Evolutionary conservation across 1,140 invertebrate species (phyloP), one percentile per base, ranked within the genome.

Genomic region (Zaprionus ghesquierei): DNA sequence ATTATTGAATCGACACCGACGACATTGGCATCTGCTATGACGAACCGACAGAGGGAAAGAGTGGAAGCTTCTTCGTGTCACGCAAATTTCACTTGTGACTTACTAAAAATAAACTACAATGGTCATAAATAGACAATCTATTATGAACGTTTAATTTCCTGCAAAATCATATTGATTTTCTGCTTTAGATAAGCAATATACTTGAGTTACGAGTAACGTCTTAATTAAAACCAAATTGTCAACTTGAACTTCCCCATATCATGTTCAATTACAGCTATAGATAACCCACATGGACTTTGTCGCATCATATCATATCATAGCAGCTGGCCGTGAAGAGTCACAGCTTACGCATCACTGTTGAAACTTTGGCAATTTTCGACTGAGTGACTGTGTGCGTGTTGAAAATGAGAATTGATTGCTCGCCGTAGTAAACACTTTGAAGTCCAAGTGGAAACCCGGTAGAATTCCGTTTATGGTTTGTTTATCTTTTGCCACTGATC

Each of bases 341-440:
- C 33, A n/a, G 15, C 41, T 13, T n/a, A 20, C 27, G 38, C 66
- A 63, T 55, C 66, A 46, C 66, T 69, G 5, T 2, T 15, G 9
- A 13, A 31, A 22, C 20, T 15, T 29, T 22, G 38, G 35, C 50
- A 55, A 44, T 44, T 63, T 51, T 33, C 46, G 58, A 69, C 53
- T 81, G 63, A 69, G 54, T 69, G 77, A 81, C 74, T 46, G 59
- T 6, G 53, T 73, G 78, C 68, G 73, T 81, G 73, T 33, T 46
- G 49, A 10, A 59, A 49, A 49, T 46, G 60, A 59, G 23, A 23
- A 23, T 25, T 69, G 78, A 77, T 66, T 80, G 61, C 10, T 31
- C 22, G 35, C 6, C 9, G 33, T 64, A 20, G 41, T 65, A 58
- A 41, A 46, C 25, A 71, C 20, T 46, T 53, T 55, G 31, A 50